Base-by-base conservation (phyloP, 1,140 invertebrate genomes). In the Mercenaria mercenaria region DNA sequence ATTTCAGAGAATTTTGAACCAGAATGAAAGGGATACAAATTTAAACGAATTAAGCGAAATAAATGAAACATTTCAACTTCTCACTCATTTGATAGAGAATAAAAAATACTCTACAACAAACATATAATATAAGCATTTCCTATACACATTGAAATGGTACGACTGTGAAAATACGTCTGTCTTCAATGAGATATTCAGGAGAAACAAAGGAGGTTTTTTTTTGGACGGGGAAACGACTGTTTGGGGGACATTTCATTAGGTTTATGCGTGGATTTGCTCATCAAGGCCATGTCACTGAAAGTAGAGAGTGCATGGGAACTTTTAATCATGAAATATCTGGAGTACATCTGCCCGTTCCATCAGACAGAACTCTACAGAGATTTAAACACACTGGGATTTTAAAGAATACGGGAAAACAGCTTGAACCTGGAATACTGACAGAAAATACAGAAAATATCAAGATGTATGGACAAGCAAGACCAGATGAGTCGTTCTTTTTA, bases 111-210 rank as follows among this genome's bases (percentile, higher is more conserved):
- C 79, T 1, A 52, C 79, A 18, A 4, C 47, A 26, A 59, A 34
- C n/a, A 81, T 81, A 15, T 81, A 4, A 37, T 81, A 18, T 59
- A 59, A 59, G n/a, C 32, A 15, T 10, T 61, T 81, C 32, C 10
- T 4, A 47, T 47, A 81, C 32, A 20, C 79, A 15, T 39, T 81
- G 20, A 10, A 47, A 8, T 81, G 79, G 79, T 20, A 81, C 59
- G 47, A 41, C 10, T 56, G 43, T 20, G 29, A 41, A 8, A 81
- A 10, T 4, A 61, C 52, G 2, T 81, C 47, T 56, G 79, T 2
- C n/a, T n/a, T n/a, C n/a, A 11, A 81, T 81, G 79, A 34, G 79
- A 23, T 81, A 81, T 81, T 81, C 79, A 20, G 79, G 59, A 11
- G 79, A 81, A 39, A 61, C 52, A 34, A 81, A 81, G 32, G 47